Percentiles rank a stretch among this genome's conserved stretches.
Evolutionary conservation across 1,140 invertebrate genomes (phyloP).

Genomic region (Capitella teleta): DNA sequence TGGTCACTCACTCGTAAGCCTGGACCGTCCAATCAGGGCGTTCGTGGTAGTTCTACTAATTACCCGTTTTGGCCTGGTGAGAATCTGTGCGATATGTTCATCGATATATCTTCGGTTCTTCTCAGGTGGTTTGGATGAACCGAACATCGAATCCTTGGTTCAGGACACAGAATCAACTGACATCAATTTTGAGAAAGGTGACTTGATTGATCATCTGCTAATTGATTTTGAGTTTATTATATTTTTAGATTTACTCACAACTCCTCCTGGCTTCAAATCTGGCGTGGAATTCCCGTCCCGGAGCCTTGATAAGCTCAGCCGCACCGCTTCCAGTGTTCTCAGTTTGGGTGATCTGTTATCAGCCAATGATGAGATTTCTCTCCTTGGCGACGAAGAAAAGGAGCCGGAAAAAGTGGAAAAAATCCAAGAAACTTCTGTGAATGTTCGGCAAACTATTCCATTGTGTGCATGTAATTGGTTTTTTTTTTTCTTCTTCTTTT

Average conservation of each 20-base stretch:
- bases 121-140: conserved; percentile 57
- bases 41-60: conserved; percentile 58
- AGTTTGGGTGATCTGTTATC: too few species aligned
- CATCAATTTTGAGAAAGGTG: conserved; percentile 28
- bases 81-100: too few species aligned
- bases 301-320: background rate
- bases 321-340: too few species aligned
- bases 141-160: conserved; percentile 18
- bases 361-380: background rate
- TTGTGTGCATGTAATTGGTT: too few species aligned
- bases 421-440: too few species aligned
- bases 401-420: background rate
- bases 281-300: conserved; percentile 44
- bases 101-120: background rate
- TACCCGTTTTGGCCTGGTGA: conserved; percentile 63
- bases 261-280: conserved; percentile 53
- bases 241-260: conserved; percentile 46
- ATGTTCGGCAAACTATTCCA: too few species aligned
- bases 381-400: background rate
- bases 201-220: too few species aligned
- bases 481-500: too few species aligned
- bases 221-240: too few species aligned
- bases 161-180: conserved; percentile 10
- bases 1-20: conserved; percentile 57
- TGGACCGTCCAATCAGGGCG: conserved; percentile 48